Evolutionary conservation across 2,797 vertebrate species (phyloP).

Genomic region (Danio tinwini): DNA sequence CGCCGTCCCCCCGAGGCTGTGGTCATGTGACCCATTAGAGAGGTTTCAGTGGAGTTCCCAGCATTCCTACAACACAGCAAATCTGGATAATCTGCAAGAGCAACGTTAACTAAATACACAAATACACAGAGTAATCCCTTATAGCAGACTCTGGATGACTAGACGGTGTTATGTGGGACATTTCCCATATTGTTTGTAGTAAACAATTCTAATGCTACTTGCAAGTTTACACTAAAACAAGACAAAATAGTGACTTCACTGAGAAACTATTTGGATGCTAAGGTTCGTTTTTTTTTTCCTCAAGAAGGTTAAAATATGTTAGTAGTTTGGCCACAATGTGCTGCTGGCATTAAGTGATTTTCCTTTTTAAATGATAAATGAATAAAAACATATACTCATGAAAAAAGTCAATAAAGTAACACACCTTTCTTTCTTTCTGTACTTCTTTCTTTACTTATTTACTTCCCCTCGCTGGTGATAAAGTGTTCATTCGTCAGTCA

Average conservation of each 20-base stretch:
- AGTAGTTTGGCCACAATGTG: no score
- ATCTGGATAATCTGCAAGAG: slow-evolving; percentile 50
- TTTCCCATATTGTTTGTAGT: not conserved
- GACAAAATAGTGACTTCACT: slow-evolving; percentile 1
- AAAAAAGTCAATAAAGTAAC: no score
- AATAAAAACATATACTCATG: no score
- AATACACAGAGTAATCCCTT: slow-evolving; percentile 17
- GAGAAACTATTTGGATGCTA: not conserved
- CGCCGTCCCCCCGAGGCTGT: not conserved
- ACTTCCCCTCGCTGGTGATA: no score
- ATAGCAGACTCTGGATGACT: not conserved
- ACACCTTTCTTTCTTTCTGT: no score
- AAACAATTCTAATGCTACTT: not conserved
- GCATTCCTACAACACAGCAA: slow-evolving; percentile 46
- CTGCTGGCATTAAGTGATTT: no score
- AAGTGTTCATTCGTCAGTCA: no score
- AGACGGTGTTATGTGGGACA: not conserved
- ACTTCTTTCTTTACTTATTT: no score
- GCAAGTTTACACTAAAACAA: not conserved
- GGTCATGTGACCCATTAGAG: slow-evolving; percentile 46
- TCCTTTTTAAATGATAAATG: not conserved
- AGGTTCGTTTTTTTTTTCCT: not conserved
- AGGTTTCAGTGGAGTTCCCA: slow-evolving; percentile 41
- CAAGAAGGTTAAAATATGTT: not conserved
- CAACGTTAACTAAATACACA: slow-evolving; percentile 42